Evolutionary conservation across 1,140 invertebrate genomes (phyloP).

Genomic region (Brachionus manjavacas): DNA sequence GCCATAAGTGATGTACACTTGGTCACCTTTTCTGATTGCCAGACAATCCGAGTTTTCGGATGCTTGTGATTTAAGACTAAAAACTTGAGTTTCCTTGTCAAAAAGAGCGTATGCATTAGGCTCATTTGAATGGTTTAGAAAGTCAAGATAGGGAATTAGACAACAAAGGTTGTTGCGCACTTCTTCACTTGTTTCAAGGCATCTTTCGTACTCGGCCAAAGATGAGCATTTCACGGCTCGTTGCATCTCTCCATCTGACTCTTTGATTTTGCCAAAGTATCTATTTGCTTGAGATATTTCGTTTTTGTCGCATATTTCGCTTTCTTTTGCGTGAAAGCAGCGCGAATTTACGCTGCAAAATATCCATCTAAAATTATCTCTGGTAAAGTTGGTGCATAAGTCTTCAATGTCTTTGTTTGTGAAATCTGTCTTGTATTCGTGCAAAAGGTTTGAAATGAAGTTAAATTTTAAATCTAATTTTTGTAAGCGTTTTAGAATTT

Average conservation of each 20-base stretch:
- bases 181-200: not conserved
- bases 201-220: not conserved
- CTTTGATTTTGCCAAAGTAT: slow-evolving; percentile 16
- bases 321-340: slow-evolving; percentile 27
- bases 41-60: not conserved
- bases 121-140: slow-evolving; percentile 24
- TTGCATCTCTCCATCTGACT: not conserved
- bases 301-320: slow-evolving; percentile 2
- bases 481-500: not conserved
- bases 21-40: not conserved
- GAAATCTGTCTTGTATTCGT: not conserved
- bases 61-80: not conserved
- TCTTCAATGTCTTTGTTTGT: not conserved
- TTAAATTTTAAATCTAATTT: slow-evolving; percentile 6
- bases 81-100: not conserved
- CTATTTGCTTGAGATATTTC: not conserved
- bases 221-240: not conserved
- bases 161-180: slow-evolving; percentile 25
- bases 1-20: slow-evolving; percentile 37
- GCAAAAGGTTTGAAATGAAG: not conserved
- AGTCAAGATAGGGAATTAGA: slow-evolving; percentile 40
- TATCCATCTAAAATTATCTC: slow-evolving; percentile 11
- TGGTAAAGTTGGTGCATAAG: not conserved
- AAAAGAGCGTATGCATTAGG: not conserved
- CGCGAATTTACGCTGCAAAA: slow-evolving; percentile 35